These are phyloP conservation scores for Cataglyphis livida DNA, from an alignment of 2,888 invertebrate genomes.

Conservation along the genomic window DNA sequence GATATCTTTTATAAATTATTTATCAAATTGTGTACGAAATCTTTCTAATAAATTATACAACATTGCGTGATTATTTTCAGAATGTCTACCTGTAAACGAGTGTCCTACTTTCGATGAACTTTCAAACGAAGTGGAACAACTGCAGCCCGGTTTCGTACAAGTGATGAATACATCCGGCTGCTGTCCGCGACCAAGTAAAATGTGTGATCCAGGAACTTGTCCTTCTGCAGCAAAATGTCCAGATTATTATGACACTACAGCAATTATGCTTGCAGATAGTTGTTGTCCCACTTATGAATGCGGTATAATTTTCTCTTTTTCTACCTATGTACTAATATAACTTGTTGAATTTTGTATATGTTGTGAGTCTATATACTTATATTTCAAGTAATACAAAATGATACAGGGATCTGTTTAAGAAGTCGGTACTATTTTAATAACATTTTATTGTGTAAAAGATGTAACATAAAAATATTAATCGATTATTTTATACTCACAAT, in stretches of 20 bases:
- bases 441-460: neutral
- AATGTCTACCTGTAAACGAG: slow-evolving; percentile 91
- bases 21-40: slow-evolving; percentile 56
- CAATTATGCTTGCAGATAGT: slow-evolving; percentile 79
- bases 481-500: slow-evolving; percentile 55
- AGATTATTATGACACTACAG: slow-evolving; percentile 87
- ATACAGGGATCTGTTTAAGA: neutral
- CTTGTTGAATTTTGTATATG: neutral
- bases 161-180: slow-evolving; percentile 89
- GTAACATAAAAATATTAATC: neutral
- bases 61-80: slow-evolving; percentile 83
- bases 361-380: neutral
- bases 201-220: slow-evolving; percentile 89
- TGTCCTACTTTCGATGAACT: slow-evolving; percentile 86
- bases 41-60: slow-evolving; percentile 28
- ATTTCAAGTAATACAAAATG: slow-evolving; percentile 4
- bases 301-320: slow-evolving; percentile 85
- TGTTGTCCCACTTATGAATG: slow-evolving; percentile 91
- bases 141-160: slow-evolving; percentile 89
- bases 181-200: slow-evolving; percentile 88
- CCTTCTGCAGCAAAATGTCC: slow-evolving; percentile 88
- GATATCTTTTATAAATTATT: neutral
- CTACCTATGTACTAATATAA: neutral
- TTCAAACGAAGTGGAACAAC: slow-evolving; percentile 85
- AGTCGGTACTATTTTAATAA: slow-evolving; percentile 8